Percentiles rank a stretch among this genome's conserved stretches.
Conservation (phyloP, 2,113 vertebrate species). For the Cinclus mexicanus region DNA sequence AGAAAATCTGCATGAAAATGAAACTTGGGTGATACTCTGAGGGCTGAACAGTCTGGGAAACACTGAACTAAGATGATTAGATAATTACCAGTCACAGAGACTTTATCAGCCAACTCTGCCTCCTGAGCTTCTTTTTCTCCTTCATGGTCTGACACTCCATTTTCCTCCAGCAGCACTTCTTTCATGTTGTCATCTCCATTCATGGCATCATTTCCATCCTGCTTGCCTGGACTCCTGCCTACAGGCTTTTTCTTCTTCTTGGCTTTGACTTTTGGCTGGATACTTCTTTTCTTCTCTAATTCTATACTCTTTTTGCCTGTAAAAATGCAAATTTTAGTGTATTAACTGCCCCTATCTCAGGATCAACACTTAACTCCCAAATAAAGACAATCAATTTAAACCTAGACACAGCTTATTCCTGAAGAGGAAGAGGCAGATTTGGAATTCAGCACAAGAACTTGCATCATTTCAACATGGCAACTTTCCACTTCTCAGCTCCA, state of each 20-base stretch:
- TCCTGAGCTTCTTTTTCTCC: conserved; percentile 70
- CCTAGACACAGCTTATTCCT: background rate
- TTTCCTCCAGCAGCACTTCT: conserved; percentile 64
- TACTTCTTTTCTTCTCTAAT: conserved; percentile 82
- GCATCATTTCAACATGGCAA: background rate
- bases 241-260: conserved; percentile 86
- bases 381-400: background rate
- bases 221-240: conserved; percentile 30
- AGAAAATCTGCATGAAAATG: background rate
- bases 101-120: conserved; percentile 9
- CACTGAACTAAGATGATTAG: background rate
- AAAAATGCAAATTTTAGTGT: background rate
- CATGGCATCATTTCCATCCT: conserved; percentile 26
- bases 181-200: conserved; percentile 63
- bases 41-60: background rate
- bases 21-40: background rate
- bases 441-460: background rate
- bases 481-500: background rate
- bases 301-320: conserved; percentile 88
- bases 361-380: background rate
- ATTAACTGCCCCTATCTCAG: background rate
- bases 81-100: conserved; percentile 45
- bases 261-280: conserved; percentile 75
- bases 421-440: background rate
- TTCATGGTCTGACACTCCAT: conserved; percentile 71